Percentiles rank a stretch among this genome's conserved stretches.
phyloP scores from a whole-genome alignment of 2,113 vertebrate genomes.

The Vimba vimba region DNA sequence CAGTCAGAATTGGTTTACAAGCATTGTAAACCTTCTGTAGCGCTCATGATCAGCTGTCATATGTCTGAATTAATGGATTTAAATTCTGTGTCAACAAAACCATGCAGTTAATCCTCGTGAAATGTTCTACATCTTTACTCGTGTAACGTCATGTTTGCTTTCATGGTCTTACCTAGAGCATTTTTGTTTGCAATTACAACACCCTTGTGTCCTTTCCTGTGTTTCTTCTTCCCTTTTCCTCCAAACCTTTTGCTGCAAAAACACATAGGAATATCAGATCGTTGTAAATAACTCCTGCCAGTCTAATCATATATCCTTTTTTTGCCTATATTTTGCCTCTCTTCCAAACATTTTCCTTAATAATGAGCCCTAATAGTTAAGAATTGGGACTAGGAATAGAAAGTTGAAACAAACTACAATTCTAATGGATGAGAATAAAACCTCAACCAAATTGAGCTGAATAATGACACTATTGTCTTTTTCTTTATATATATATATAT shows the following conservation, averaged over 20 bases:
- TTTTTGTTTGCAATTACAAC: conserved; percentile 84
- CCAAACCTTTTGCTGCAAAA: conserved; percentile 76
- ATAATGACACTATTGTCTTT: too few relatives aligned
- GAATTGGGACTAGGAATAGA: too few relatives aligned
- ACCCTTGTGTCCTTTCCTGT: conserved; percentile 78
- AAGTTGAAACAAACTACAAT: too few relatives aligned
- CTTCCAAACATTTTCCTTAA: background rate
- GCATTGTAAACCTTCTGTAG: background rate
- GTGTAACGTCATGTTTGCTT: conserved; percentile 68
- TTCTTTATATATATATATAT: too few relatives aligned
- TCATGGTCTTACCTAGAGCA: conserved; percentile 80
- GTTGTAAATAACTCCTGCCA: background rate
- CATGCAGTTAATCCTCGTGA: conserved; percentile 10
- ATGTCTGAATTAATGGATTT: background rate
- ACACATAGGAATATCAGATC: background rate
- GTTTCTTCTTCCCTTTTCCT: conserved; percentile 84
- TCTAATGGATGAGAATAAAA: too few relatives aligned
- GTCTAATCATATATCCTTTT: background rate
- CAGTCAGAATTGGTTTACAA: background rate
- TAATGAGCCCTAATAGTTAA: background rate
- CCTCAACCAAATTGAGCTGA: too few relatives aligned
- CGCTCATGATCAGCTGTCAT: background rate
- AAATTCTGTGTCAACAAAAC: conserved; percentile 31
- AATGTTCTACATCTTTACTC: conserved; percentile 27
- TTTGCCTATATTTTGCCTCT: background rate